Conservation (phyloP, 30 jellyfish, hydroid and myxozoan species). For the Turritopsis rubra region DNA sequence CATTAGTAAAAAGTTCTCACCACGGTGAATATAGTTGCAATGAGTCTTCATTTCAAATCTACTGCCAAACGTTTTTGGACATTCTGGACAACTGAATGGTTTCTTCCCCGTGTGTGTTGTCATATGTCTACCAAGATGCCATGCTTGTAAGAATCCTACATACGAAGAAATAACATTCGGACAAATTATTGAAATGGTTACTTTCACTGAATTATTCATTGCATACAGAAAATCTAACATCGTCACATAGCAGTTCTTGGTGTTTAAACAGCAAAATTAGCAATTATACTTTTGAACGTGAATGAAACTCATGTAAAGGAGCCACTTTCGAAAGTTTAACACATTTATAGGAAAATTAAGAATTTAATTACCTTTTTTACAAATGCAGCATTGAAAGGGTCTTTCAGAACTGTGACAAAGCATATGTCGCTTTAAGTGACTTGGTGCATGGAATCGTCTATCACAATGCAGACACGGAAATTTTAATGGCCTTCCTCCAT, state of each 20-base stretch:
- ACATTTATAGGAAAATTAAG: not conserved
- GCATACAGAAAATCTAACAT: too few species aligned
- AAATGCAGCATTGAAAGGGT: slow-evolving; percentile 80
- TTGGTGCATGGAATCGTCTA: slow-evolving; percentile 93
- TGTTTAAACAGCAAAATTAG: too few species aligned
- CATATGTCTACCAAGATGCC: slow-evolving; percentile 99
- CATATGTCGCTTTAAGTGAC: slow-evolving; percentile 88
- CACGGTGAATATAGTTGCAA: slow-evolving; percentile 86
- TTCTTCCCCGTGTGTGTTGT: slow-evolving; percentile 97
- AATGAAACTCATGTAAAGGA: too few species aligned
- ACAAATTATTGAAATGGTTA: not conserved
- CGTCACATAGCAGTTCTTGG: too few species aligned
- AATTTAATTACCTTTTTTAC: slow-evolving; percentile 60
- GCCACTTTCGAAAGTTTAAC: too few species aligned
- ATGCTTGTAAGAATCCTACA: slow-evolving; percentile 83
- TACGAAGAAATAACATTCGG: not conserved
- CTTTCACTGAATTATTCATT: not conserved
- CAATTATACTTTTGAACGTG: too few species aligned
- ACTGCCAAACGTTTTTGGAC: slow-evolving; percentile 95
- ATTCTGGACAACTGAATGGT: slow-evolving; percentile 86
- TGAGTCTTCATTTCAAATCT: slow-evolving; percentile 98
- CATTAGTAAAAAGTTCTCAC: slow-evolving; percentile 28
- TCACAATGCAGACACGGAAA: slow-evolving; percentile 82
- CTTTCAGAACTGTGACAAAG: slow-evolving; percentile 93
- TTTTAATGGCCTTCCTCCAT: slow-evolving; percentile 97